Percentiles rank a stretch among this genome's conserved stretches.
Evolutionary conservation across 2,797 vertebrate species (phyloP).

Genomic region (Pseudopleuronectes americanus): DNA sequence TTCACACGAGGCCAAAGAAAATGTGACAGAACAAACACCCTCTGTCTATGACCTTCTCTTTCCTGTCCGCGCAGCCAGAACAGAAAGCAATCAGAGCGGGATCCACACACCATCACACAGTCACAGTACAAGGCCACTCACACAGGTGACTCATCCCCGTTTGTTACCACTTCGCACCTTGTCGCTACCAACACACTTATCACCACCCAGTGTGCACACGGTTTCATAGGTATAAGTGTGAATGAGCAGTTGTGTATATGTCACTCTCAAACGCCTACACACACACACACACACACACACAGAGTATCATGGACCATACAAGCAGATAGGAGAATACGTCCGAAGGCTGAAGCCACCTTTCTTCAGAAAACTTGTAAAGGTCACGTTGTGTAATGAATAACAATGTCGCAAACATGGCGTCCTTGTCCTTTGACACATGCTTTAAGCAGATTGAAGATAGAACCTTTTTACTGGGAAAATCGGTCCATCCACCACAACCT

Average conservation of each 20-base stretch:
- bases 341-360: neutral
- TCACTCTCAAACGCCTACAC: neutral
- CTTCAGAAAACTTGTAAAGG: slow-evolving; percentile 2
- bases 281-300: neutral
- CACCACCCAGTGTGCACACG: neutral
- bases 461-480: neutral
- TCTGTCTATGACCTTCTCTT: slow-evolving; percentile 36
- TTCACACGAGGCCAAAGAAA: neutral
- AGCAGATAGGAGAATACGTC: neutral
- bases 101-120: too few species aligned
- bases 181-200: slow-evolving; percentile 11
- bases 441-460: neutral
- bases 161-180: slow-evolving; percentile 18
- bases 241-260: neutral
- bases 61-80: neutral
- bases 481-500: neutral
- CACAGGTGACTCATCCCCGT: slow-evolving; percentile 14
- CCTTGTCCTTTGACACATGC: neutral
- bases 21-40: slow-evolving; percentile 8
- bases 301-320: too few species aligned
- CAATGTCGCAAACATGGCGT: neutral
- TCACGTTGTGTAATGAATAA: slow-evolving; percentile 16
- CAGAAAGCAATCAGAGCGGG: too few species aligned
- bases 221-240: neutral
- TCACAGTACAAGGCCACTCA: too few species aligned